Conservation (phyloP, 2,888 invertebrate species). For the Drosophila differens region DNA sequence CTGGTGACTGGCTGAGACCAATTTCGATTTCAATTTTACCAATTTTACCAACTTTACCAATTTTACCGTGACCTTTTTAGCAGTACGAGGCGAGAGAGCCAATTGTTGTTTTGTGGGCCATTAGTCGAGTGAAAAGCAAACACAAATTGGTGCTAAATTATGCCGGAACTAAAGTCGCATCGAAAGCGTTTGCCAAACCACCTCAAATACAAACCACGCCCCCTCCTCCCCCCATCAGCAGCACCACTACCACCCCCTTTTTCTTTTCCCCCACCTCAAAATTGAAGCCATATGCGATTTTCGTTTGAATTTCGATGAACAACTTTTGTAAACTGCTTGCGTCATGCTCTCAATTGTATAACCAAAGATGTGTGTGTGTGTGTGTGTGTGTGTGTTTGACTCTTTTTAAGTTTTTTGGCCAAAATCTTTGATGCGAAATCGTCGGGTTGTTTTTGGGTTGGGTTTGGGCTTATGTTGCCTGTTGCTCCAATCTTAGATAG, state of each 20-base stretch:
- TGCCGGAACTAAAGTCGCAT: slow-evolving; percentile 71
- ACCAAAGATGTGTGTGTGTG: slow-evolving; percentile 41
- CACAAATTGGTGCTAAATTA: slow-evolving; percentile 80
- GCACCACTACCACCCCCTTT: not conserved
- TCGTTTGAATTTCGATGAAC: slow-evolving; percentile 25
- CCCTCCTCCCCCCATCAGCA: not conserved
- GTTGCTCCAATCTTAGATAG: slow-evolving; percentile 24
- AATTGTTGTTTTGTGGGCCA: slow-evolving; percentile 54
- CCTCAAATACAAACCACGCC: not conserved
- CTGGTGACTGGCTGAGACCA: slow-evolving; percentile 45
- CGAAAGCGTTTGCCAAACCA: slow-evolving; percentile 22
- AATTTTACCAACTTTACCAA: slow-evolving; percentile 56
- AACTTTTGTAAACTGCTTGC: slow-evolving; percentile 42
- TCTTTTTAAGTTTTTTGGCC: slow-evolving; percentile 15
- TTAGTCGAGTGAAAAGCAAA: slow-evolving; percentile 76
- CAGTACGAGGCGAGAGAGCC: slow-evolving; percentile 28
- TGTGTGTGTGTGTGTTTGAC: slow-evolving; percentile 14
- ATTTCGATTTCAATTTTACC: slow-evolving; percentile 73
- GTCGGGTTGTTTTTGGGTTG: not conserved
- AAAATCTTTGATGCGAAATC: slow-evolving; percentile 13
- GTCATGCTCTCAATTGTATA: slow-evolving; percentile 62
- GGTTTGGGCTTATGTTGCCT: slow-evolving; percentile 10
- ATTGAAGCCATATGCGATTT: slow-evolving; percentile 51
- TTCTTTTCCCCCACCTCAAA: not conserved
- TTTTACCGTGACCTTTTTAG: slow-evolving; percentile 76